Conservation (phyloP, 2,113 vertebrate species). For the Penelope pileata region DNA sequence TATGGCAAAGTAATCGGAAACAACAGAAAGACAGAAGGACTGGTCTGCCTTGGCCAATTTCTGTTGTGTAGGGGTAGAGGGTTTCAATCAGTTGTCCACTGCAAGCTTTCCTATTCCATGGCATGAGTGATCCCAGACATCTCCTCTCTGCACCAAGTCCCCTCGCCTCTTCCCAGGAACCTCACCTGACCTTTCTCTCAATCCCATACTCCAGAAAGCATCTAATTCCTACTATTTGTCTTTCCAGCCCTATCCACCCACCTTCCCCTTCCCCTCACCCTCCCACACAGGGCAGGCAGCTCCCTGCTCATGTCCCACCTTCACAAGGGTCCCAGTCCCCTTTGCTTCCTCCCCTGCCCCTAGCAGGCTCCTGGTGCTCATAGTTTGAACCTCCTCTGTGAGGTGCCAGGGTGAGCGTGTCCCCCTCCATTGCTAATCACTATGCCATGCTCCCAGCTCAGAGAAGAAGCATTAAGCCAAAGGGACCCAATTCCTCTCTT, state of each 20-base stretch:
- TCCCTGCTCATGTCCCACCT: background rate
- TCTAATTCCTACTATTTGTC: background rate
- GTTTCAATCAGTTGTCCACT: background rate
- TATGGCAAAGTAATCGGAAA: slow-evolving; percentile 12
- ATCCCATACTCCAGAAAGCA: background rate
- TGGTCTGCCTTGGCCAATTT: background rate
- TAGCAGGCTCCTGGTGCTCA: background rate
- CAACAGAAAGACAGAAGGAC: background rate
- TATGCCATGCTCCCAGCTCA: background rate
- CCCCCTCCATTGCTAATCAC: background rate
- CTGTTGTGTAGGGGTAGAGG: background rate
- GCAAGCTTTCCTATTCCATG: background rate
- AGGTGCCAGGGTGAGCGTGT: background rate
- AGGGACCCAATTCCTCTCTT: background rate
- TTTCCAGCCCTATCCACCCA: background rate
- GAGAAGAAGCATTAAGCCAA: background rate
- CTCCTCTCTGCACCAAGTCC: background rate
- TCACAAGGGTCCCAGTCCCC: background rate
- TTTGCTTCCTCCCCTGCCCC: background rate
- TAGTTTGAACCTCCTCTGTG: background rate
- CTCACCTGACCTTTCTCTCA: background rate
- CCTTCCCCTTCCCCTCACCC: background rate
- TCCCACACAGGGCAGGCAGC: fast-evolving
- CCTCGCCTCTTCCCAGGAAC: background rate
- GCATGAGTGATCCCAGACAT: background rate